Base-by-base conservation (phyloP, 2,797 vertebrate genomes). In the Rhinichthys osculus region DNA sequence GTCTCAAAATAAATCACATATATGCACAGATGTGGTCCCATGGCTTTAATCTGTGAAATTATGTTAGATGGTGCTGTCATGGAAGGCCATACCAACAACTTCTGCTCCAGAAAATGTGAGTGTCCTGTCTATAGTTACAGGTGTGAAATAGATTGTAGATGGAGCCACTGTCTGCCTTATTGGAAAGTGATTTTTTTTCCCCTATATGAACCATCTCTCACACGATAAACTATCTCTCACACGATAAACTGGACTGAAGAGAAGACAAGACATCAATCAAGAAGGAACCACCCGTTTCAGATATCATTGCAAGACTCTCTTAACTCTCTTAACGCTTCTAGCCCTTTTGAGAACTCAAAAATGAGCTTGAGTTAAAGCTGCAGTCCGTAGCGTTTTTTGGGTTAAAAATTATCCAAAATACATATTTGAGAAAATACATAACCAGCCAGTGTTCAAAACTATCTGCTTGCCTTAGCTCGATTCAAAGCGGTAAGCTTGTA, bases 121-220 rank as follows among this genome's bases (percentile, higher is more conserved):
- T 47, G 52, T n/a, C 74, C 23, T 70, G 66, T 80, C 44, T 40
- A 27, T 44, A 10, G 54, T 23, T n/a, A 42, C 82, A 82, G 82
- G 82, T 85, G 85, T 88, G 86, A 88, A 86, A 85, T 82, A 50
- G 52, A 66, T 79, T 62, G 82, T 50, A 69, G 30, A 42, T 35
- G 35, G 33, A 64, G 17, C 33, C 78, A 78, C 38, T 72, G 33
- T 72, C 44, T 80, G 19, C 62, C 80, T 77, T 79, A 38, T 44
- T 62, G 42, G 35, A 71, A 83, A 70, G 81, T 27, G 57, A 73
- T 62, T 84, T 57, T 42, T 84, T 81, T 52, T 59, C 27, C 35
- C 19, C 8, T 83, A 74, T 79, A 47, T 44, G 44, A 44, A 19
- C 73, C 42, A 42, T 52, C 64, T 70, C 62, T 64, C 54, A 70